Evolutionary conservation across 2,113 vertebrate species (phyloP), one percentile per base, ranked within the genome.

Genomic region (Tursiops truncatus): DNA sequence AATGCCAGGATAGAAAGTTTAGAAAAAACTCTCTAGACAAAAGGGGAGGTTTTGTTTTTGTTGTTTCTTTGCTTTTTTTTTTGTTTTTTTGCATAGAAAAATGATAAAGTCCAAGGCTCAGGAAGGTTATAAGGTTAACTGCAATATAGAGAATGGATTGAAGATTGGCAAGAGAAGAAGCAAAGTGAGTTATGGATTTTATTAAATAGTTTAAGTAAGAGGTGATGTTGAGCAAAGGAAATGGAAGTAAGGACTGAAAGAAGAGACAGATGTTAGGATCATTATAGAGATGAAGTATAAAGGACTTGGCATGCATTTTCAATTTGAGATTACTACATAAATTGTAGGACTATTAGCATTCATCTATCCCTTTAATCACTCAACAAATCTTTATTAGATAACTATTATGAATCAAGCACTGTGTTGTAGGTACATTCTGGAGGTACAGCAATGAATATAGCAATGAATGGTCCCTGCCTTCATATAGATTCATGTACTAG

Each of bases 171-270:
- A 56, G 65, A 93, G 3, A 91, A 60, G 15, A 91, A 25, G 8
- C 0, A 76, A 76, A 23, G n/a, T 91, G 15, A 71, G 44, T 62
- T 65, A 73, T 20, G 26, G 18, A 3, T 92, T 92, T 87, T 53
- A 91, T 81, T 81, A 85, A 89, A 76, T 81, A 21, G 38, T 65
- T 77, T 90, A 95, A 87, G 38, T 77, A 70, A 95, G 25, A 94
- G 11, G 26, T 50, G 58, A 87, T 80, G 9, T 18, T 31, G 36
- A 31, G 4, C 36, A 96, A 93, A 7, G 21, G 82, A 88, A 53
- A 10, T 31, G 2, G 14, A 84, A 71, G 33, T 56, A 80, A 74
- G 47, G 7, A 53, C 18, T 56, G n/a, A 91, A 77, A 87, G n/a
- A 92, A 83, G 80, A 81, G 50, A 84, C 26, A 95, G 80, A 89